These are phyloP conservation scores for Trematomus loennbergii DNA, from an alignment of 2,113 vertebrate species.

Conservation along the genomic window DNA sequence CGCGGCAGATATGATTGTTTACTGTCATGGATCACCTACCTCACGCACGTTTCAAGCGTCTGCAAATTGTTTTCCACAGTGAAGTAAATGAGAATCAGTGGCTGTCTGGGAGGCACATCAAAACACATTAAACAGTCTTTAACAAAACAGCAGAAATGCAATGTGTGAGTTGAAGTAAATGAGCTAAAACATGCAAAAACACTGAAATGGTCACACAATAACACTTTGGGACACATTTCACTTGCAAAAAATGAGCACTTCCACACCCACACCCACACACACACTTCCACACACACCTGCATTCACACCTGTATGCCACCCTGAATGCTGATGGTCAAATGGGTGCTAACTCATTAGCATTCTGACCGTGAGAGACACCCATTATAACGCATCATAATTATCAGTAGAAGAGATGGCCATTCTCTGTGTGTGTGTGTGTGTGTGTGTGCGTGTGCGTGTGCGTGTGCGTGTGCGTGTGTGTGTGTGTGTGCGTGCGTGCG, in stretches of 20 bases:
- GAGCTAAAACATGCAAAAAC: constrained; percentile 56
- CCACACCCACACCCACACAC: background rate
- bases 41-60: background rate
- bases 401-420: too few relatives aligned
- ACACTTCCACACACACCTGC: background rate
- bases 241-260: constrained; percentile 49
- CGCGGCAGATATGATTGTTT: constrained; percentile 12
- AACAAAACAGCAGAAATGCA: constrained; percentile 2
- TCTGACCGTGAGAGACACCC: too few relatives aligned
- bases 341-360: too few relatives aligned
- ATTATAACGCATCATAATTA: too few relatives aligned
- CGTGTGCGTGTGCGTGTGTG: too few relatives aligned
- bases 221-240: constrained; percentile 38
- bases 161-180: constrained; percentile 31
- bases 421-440: too few relatives aligned
- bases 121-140: constrained; percentile 27
- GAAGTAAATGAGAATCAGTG: constrained; percentile 28
- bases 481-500: too few relatives aligned
- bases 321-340: too few relatives aligned
- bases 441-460: too few relatives aligned
- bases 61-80: background rate
- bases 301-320: constrained; percentile 3
- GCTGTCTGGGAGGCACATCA: constrained; percentile 5
- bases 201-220: constrained; percentile 10
- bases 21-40: constrained; percentile 3